Percentiles rank a stretch among this genome's conserved stretches.
Evolutionary conservation across 1,140 invertebrate genomes (phyloP).

Genomic region (Bombus difficillimus): DNA sequence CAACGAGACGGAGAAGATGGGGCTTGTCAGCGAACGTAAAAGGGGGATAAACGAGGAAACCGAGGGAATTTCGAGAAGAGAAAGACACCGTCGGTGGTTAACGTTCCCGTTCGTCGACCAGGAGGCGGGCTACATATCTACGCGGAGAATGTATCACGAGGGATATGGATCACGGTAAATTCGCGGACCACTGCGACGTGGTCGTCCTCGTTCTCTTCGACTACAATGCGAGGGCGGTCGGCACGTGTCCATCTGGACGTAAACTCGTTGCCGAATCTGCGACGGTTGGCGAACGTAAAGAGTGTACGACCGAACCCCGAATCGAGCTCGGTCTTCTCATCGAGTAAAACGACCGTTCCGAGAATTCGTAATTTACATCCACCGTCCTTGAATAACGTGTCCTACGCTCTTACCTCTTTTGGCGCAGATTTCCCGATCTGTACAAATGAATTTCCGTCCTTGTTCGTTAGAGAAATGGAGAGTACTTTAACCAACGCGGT

Average conservation of each 20-base stretch:
- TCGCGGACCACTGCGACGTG: conserved; percentile 42
- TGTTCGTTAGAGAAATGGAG: background rate
- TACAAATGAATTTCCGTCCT: no score
- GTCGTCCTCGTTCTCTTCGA: conserved; percentile 35
- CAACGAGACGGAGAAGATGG: conserved; percentile 23
- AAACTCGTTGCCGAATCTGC: no score
- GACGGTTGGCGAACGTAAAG: background rate
- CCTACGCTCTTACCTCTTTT: background rate
- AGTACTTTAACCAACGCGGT: background rate
- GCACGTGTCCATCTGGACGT: background rate
- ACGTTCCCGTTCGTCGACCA: conserved; percentile 34
- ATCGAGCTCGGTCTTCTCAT: no score
- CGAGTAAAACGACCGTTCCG: no score
- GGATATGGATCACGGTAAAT: conserved; percentile 63
- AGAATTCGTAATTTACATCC: conserved; percentile 24
- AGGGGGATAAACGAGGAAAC: conserved; percentile 1
- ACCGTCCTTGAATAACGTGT: background rate
- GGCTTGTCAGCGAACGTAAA: conserved; percentile 23
- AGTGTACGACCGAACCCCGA: background rate
- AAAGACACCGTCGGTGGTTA: conserved; percentile 50
- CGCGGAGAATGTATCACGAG: conserved; percentile 54
- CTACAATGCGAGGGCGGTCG: conserved; percentile 14
- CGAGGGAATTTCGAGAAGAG: conserved; percentile 18
- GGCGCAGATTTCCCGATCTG: no score
- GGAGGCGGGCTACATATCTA: conserved; percentile 40